These are phyloP conservation scores for Aulostomus chinensis DNA, from an alignment of 2,797 vertebrate genomes.

Conservation along the genomic window DNA sequence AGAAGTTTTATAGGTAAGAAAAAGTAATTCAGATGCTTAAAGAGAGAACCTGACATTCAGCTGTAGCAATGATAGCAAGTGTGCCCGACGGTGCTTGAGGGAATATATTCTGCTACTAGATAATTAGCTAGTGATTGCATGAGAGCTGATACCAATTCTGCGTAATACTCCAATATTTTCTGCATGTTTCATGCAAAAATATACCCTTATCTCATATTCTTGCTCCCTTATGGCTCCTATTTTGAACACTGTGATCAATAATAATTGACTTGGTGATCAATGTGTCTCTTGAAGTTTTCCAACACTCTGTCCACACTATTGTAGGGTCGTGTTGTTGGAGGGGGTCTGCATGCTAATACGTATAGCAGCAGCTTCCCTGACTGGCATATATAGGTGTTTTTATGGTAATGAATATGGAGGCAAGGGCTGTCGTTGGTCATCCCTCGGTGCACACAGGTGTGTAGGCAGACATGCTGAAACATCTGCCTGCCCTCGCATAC, in stretches of 20 bases:
- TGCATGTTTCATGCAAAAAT: conserved; percentile 57
- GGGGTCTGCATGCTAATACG: conserved; percentile 52
- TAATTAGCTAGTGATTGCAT: conserved; percentile 69
- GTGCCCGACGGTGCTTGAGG: conserved; percentile 49
- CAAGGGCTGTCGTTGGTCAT: conserved; percentile 51
- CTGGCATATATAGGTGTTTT: conserved; percentile 52
- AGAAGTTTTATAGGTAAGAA: conserved; percentile 16
- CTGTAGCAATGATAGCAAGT: conserved; percentile 35
- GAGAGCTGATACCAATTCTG: conserved; percentile 59
- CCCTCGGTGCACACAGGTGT: conserved; percentile 41
- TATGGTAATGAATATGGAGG: conserved; percentile 68
- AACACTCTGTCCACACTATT: conserved; percentile 38
- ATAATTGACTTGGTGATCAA: conserved; percentile 72
- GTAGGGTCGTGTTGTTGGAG: conserved; percentile 26
- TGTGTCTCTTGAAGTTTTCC: conserved; percentile 69
- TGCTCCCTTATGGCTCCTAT: conserved; percentile 37
- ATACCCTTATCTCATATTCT: conserved; percentile 49
- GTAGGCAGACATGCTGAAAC: conserved; percentile 21
- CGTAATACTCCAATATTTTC: conserved; percentile 66
- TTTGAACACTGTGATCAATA: conserved; percentile 71
- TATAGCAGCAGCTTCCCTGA: conserved; percentile 47
- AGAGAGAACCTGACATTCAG: not conserved
- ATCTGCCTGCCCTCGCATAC: conserved; percentile 15
- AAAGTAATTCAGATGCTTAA: conserved; percentile 10
- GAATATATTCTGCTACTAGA: conserved; percentile 58